phyloP scores from a whole-genome alignment of 2,888 invertebrate genomes.

The Drosophila conformis region DNA sequence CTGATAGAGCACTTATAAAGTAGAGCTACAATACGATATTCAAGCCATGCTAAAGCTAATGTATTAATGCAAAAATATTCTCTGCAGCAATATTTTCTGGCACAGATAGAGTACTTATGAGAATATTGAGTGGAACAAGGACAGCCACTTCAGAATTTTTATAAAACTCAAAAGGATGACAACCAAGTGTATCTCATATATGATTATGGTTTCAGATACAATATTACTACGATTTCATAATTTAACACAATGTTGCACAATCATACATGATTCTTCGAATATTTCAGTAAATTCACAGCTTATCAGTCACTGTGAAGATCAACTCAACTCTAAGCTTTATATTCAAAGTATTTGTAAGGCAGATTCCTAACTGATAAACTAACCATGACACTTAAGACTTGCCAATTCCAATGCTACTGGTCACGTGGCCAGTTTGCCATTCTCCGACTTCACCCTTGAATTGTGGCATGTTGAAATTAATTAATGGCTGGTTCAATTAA shows the following conservation, averaged over 20 bases:
- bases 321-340: background rate
- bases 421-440: conserved; percentile 31
- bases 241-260: background rate
- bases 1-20: conserved; percentile 3
- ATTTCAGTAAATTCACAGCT: background rate
- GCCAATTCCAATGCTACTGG: conserved; percentile 13
- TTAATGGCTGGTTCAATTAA: conserved; percentile 85
- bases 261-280: too few species aligned
- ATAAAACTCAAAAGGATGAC: background rate
- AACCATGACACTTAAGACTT: conserved; percentile 1
- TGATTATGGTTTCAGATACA: background rate
- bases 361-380: conserved; percentile 20
- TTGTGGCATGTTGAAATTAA: conserved; percentile 80
- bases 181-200: background rate
- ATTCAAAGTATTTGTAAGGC: background rate
- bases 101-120: too few species aligned
- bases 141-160: background rate
- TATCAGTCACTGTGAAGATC: background rate
- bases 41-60: background rate
- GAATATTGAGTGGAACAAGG: too few species aligned
- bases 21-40: background rate
- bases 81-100: background rate
- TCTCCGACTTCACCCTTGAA: conserved; percentile 24
- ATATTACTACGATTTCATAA: background rate
- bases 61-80: background rate